Conservation (phyloP, 2,797 vertebrate species). For the Cryptoprocta ferox region DNA sequence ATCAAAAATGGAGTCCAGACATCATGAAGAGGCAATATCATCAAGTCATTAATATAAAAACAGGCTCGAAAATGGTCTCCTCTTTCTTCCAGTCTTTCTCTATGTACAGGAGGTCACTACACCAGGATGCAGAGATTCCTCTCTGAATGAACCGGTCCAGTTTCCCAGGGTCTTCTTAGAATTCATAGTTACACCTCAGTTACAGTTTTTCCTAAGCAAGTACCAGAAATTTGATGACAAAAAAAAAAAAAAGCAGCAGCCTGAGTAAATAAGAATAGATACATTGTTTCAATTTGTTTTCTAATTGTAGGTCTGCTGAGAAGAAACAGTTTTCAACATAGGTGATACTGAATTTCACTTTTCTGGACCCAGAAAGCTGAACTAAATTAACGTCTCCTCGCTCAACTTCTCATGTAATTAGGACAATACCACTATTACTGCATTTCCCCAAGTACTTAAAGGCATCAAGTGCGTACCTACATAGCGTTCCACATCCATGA, state of each 20-base stretch:
- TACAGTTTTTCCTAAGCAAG: background rate
- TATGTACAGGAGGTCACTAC: background rate
- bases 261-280: background rate
- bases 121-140: background rate
- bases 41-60: background rate
- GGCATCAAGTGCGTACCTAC: constrained; percentile 92
- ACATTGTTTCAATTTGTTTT: background rate
- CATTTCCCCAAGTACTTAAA: constrained; percentile 38
- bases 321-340: background rate
- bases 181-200: background rate
- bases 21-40: background rate
- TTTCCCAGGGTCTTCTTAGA: background rate
- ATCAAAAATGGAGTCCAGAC: background rate
- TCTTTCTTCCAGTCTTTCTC: background rate
- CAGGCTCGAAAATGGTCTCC: background rate
- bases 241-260: background rate
- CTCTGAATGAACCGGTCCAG: background rate
- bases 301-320: background rate
- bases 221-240: background rate
- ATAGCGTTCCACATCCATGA: constrained; percentile 96
- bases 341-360: background rate
- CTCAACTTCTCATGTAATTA: background rate
- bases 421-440: background rate
- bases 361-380: background rate
- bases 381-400: background rate